Evolutionary conservation across 1,140 invertebrate species (phyloP).

Genomic region (Fopius arisanus): DNA sequence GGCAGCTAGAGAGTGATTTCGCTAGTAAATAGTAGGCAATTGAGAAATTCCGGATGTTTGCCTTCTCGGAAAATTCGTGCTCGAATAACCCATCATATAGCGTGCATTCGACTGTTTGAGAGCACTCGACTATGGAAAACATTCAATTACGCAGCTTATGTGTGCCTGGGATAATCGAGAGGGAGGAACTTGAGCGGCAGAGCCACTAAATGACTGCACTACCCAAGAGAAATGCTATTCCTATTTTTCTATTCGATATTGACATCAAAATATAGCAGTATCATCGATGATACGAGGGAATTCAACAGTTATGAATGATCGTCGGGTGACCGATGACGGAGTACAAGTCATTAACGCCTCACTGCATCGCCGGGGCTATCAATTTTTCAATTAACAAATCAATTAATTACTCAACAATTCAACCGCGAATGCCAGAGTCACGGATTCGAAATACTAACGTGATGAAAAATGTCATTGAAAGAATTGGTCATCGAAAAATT

Average conservation of each 20-base stretch:
- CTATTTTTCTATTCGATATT: too few relatives aligned
- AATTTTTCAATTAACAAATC: too few relatives aligned
- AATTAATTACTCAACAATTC: too few relatives aligned
- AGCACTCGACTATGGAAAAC: constrained; percentile 27
- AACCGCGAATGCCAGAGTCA: too few relatives aligned
- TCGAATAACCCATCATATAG: neutral
- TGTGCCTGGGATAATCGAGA: constrained; percentile 10
- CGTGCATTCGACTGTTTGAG: constrained; percentile 1
- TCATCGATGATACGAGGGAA: neutral
- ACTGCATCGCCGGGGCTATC: too few relatives aligned
- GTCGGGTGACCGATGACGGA: too few relatives aligned
- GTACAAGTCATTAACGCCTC: too few relatives aligned
- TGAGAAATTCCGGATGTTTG: neutral
- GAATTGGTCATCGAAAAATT: too few relatives aligned
- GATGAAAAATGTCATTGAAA: too few relatives aligned
- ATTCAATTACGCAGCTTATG: constrained; percentile 27
- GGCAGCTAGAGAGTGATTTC: neutral
- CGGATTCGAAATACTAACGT: too few relatives aligned
- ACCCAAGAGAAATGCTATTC: too few relatives aligned
- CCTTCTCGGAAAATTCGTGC: constrained; percentile 4
- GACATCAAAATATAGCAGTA: too few relatives aligned
- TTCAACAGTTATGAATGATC: neutral
- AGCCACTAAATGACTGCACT: neutral
- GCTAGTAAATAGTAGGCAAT: neutral
- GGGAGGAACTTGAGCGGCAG: constrained; percentile 4